Conservation (phyloP, 2,113 vertebrate species). For the Phrynosoma platyrhinos region DNA sequence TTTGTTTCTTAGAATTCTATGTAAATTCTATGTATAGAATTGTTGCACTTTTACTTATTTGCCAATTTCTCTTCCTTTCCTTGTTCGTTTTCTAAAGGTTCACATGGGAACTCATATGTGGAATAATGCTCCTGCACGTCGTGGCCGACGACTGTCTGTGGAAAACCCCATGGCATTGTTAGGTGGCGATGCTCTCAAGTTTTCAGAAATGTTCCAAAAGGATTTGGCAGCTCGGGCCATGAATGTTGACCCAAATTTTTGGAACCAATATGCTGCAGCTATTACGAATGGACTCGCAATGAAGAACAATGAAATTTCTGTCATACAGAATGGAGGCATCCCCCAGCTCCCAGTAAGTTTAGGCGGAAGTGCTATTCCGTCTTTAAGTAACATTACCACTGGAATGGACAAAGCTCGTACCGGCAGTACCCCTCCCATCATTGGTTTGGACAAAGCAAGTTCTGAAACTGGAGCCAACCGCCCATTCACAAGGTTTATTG, state of each 20-base stretch:
- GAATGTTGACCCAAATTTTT: slow-evolving; percentile 96
- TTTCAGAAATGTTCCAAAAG: slow-evolving; percentile 99
- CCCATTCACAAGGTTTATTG: slow-evolving; percentile 95
- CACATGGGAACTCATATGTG: slow-evolving; percentile 99
- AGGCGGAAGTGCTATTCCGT: slow-evolving; percentile 88
- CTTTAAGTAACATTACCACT: slow-evolving; percentile 85
- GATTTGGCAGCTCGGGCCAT: slow-evolving; percentile 95
- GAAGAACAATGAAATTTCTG: slow-evolving; percentile 99
- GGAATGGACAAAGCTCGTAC: slow-evolving; percentile 91
- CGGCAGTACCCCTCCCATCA: slow-evolving; percentile 87
- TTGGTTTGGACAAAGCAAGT: slow-evolving; percentile 88
- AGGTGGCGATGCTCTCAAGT: slow-evolving; percentile 94
- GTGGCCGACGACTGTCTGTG: slow-evolving; percentile 94
- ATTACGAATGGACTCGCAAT: slow-evolving; percentile 97
- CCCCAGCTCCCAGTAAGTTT: slow-evolving; percentile 94
- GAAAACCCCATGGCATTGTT: slow-evolving; percentile 98
- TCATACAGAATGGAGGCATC: slow-evolving; percentile 98
- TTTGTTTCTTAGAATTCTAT: accelerated
- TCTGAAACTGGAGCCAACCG: slow-evolving; percentile 86
- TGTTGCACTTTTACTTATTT: slow-evolving; percentile 46
- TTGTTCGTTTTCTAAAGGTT: slow-evolving; percentile 81
- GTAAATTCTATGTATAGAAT: neutral
- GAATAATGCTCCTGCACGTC: slow-evolving; percentile 97
- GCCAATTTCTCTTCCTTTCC: slow-evolving; percentile 59
- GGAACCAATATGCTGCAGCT: slow-evolving; percentile 98